These are phyloP conservation scores for Tautogolabrus adspersus DNA, from an alignment of 2,113 vertebrate species.

Conservation along the genomic window DNA sequence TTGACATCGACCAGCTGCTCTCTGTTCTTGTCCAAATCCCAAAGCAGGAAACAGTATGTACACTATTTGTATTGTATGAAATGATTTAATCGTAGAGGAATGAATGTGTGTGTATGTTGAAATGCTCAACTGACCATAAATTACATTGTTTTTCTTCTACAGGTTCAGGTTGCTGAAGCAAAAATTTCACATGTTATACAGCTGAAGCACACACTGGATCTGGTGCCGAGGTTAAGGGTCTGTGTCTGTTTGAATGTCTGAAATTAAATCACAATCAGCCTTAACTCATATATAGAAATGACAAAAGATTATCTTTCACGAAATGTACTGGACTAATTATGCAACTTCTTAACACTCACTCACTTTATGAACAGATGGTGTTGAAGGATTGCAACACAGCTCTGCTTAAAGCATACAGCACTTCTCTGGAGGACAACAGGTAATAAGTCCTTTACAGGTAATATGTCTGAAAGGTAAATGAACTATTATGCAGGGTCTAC, in stretches of 20 bases:
- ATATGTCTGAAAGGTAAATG: background rate
- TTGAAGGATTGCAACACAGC: constrained; percentile 89
- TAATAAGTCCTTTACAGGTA: constrained; percentile 42
- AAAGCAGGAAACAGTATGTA: constrained; percentile 93
- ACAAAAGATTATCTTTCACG: background rate
- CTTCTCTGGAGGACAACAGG: constrained; percentile 91
- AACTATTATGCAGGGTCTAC: background rate
- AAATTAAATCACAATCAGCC: background rate
- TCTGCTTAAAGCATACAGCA: constrained; percentile 90
- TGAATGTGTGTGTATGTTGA: background rate
- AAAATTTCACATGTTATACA: constrained; percentile 97
- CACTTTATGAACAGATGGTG: constrained; percentile 79
- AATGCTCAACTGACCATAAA: background rate
- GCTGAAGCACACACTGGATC: constrained; percentile 94
- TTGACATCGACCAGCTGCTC: constrained; percentile 95
- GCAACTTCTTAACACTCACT: background rate
- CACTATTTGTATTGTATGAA: background rate
- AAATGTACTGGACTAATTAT: background rate
- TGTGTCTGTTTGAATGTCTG: constrained; percentile 25
- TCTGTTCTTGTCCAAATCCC: constrained; percentile 96
- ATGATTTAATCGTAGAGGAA: background rate
- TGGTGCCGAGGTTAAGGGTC: constrained; percentile 93
- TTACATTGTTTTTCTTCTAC: constrained; percentile 9
- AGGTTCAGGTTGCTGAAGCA: constrained; percentile 93
- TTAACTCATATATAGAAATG: background rate